Evolutionary conservation across 2,797 vertebrate species (phyloP).

Genomic region (Tympanoctomys barrerae): DNA sequence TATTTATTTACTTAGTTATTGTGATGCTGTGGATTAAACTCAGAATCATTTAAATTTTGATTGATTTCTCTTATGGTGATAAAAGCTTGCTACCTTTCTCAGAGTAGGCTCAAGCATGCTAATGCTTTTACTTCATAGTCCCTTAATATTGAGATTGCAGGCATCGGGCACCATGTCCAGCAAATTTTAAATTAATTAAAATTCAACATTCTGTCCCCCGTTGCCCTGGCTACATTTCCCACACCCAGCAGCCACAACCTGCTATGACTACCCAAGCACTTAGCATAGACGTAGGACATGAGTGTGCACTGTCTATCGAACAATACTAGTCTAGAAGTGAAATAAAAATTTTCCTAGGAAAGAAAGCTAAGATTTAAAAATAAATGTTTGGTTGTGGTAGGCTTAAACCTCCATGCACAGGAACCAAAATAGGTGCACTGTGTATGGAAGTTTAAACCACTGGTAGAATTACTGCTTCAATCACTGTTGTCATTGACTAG

Average conservation of each 20-base stretch:
- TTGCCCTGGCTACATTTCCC: background rate
- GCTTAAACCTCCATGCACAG: background rate
- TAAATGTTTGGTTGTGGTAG: background rate
- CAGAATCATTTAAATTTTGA: background rate
- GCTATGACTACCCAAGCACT: no score
- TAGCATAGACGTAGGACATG: background rate
- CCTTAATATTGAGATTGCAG: background rate
- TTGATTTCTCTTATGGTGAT: background rate
- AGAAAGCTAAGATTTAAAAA: slow-evolving; percentile 37
- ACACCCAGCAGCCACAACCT: background rate
- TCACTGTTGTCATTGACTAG: background rate
- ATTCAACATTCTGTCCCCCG: background rate
- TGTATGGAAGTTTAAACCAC: background rate
- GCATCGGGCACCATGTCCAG: background rate
- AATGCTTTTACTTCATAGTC: background rate
- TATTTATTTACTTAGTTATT: background rate
- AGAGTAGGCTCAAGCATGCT: background rate
- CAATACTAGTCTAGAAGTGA: background rate
- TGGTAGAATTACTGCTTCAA: background rate
- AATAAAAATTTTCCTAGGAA: slow-evolving; percentile 9
- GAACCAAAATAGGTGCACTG: background rate
- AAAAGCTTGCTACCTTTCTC: background rate
- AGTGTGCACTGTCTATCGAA: background rate
- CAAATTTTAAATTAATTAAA: slow-evolving; percentile 48
- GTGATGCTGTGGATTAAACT: background rate